These are phyloP conservation scores for Rhimphoctona megacephalus DNA, from an alignment of 2,888 invertebrate species.

Conservation along the genomic window DNA sequence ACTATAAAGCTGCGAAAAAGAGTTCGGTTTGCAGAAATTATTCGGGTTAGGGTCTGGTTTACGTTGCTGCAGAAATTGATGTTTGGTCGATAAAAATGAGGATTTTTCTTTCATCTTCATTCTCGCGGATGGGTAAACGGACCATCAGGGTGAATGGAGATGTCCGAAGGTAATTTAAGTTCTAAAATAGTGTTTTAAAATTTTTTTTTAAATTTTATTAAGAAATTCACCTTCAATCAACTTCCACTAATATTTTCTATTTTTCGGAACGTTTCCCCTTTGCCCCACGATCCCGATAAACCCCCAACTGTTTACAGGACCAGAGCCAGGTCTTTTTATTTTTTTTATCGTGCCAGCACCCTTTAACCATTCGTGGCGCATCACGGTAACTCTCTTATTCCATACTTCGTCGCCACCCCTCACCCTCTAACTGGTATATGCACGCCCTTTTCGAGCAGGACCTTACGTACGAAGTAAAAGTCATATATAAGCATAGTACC, in stretches of 20 bases:
- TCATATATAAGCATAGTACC: slow-evolving; percentile 37
- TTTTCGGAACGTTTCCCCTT: neutral
- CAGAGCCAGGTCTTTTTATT: slow-evolving; percentile 26
- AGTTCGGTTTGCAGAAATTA: slow-evolving; percentile 30
- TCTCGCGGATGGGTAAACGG: neutral
- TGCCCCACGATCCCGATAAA: neutral
- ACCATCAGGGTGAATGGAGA: too few species aligned
- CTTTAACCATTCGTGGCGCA: slow-evolving; percentile 22
- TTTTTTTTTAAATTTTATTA: neutral
- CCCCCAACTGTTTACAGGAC: neutral
- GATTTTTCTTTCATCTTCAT: neutral
- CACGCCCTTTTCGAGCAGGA: slow-evolving; percentile 53
- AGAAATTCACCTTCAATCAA: neutral
- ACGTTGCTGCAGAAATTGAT: slow-evolving; percentile 19
- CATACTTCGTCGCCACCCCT: slow-evolving; percentile 22
- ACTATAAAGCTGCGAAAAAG: slow-evolving; percentile 37
- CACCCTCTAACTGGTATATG: slow-evolving; percentile 39
- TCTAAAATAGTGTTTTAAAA: neutral
- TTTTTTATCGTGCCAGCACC: slow-evolving; percentile 9
- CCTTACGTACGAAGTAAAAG: slow-evolving; percentile 9
- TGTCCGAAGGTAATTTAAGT: too few species aligned
- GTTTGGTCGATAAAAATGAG: neutral
- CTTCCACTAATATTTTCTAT: neutral
- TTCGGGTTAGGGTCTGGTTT: neutral
- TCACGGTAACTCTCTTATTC: slow-evolving; percentile 41